Evolutionary conservation across 1,140 invertebrate species (phyloP).

Genomic region (Grapholita molesta): DNA sequence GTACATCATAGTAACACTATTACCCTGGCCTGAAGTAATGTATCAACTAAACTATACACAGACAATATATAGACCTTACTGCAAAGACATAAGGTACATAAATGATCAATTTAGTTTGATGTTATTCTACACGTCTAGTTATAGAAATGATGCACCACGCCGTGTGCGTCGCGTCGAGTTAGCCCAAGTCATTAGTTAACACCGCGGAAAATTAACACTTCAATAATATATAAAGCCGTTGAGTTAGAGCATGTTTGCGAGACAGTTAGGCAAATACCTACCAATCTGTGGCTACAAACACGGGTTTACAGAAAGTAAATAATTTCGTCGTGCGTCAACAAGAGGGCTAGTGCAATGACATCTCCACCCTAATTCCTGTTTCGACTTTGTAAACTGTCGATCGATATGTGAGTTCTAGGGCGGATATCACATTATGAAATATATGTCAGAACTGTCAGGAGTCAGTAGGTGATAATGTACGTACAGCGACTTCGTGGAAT

Average conservation of each 20-base stretch:
- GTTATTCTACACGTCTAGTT: neutral
- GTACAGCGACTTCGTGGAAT: too few species aligned
- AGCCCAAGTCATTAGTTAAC: constrained; percentile 45
- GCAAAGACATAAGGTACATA: too few species aligned
- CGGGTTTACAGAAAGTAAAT: constrained; percentile 45
- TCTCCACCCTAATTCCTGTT: neutral
- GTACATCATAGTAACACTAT: neutral
- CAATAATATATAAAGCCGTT: constrained; percentile 57
- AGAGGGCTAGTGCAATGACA: neutral
- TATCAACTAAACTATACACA: too few species aligned
- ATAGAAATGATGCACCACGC: constrained; percentile 32
- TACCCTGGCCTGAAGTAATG: neutral
- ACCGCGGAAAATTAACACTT: constrained; percentile 57
- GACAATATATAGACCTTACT: too few species aligned
- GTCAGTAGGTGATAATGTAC: too few species aligned
- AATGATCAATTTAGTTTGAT: neutral
- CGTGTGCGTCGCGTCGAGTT: constrained; percentile 33
- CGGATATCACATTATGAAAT: neutral
- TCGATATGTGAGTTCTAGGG: neutral
- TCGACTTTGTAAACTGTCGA: neutral
- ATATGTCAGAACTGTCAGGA: neutral
- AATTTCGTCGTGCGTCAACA: constrained; percentile 26
- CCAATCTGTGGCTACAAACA: constrained; percentile 43
- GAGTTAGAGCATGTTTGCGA: constrained; percentile 41
- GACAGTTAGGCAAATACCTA: constrained; percentile 50